Percentiles rank a stretch among this genome's conserved stretches.
These are phyloP conservation scores for Troides oblongomaculatus DNA, from an alignment of 2,888 invertebrate genomes.

Conservation along the genomic window DNA sequence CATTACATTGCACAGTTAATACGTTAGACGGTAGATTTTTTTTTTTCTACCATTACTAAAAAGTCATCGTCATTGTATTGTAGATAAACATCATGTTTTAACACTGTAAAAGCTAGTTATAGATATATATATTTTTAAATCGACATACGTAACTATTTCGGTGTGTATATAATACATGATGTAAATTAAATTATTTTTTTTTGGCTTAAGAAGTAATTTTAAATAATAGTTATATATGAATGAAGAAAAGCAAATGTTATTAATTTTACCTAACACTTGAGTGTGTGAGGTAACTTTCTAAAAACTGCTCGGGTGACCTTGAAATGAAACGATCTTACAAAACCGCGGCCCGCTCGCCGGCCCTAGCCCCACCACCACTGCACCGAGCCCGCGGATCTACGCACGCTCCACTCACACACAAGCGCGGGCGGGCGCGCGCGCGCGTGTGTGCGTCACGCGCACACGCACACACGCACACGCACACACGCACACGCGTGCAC, in stretches of 20 bases:
- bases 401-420: constrained; percentile 50
- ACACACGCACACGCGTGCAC: constrained; percentile 42
- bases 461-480: constrained; percentile 46
- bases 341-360: constrained; percentile 74
- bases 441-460: constrained; percentile 39
- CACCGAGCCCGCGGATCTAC: constrained; percentile 59
- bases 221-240: neutral
- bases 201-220: no score
- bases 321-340: constrained; percentile 79
- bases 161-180: neutral
- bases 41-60: neutral
- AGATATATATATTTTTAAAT: constrained; percentile 24
- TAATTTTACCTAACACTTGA: constrained; percentile 62
- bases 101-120: constrained; percentile 21
- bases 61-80: neutral
- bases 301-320: constrained; percentile 79
- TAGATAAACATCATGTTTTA: neutral
- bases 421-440: constrained; percentile 41
- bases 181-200: no score
- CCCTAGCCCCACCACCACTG: constrained; percentile 55
- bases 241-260: constrained; percentile 39
- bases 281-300: constrained; percentile 76
- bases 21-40: neutral
- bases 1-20: neutral
- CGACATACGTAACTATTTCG: constrained; percentile 9